Evolutionary conservation across 2,113 vertebrate genomes (phyloP).

Genomic region (Tretioscincus oriximinensis): DNA sequence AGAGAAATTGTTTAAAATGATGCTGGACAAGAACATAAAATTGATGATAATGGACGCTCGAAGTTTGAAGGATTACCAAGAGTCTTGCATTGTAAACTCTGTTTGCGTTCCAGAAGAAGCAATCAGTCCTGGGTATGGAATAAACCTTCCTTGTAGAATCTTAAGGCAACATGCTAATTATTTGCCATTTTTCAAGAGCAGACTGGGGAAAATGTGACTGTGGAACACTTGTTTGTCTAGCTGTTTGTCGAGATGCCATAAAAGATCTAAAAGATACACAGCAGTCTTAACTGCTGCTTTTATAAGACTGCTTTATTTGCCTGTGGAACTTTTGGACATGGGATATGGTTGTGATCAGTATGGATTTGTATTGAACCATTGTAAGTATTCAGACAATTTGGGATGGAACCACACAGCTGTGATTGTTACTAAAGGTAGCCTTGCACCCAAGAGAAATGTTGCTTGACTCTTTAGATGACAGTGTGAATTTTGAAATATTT

Average conservation of each 20-base stretch:
- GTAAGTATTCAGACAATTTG: background rate
- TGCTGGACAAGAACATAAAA: constrained; percentile 82
- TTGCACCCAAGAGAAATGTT: background rate
- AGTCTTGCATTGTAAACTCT: constrained; percentile 86
- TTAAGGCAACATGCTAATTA: background rate
- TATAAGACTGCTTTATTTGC: background rate
- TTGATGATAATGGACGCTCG: constrained; percentile 94
- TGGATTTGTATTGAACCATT: background rate
- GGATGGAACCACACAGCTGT: background rate
- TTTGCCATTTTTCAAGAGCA: background rate
- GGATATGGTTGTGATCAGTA: background rate
- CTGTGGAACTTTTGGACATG: background rate
- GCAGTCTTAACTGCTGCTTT: background rate
- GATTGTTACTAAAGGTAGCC: background rate
- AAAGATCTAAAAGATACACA: constrained; percentile 1
- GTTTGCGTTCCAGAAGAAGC: constrained; percentile 92
- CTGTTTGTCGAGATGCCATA: background rate
- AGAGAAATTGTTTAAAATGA: constrained; percentile 89
- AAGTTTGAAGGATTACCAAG: constrained; percentile 80
- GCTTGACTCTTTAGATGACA: background rate
- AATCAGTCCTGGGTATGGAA: constrained; percentile 86
- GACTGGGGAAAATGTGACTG: background rate
- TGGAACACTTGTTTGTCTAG: background rate
- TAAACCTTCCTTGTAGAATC: background rate
- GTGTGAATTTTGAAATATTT: background rate